A percentile compares a stretch with the other conserved stretches of the same genome.
These are phyloP conservation scores for Aythya fuligula DNA, from an alignment of 2,797 vertebrate genomes.

Conservation along the genomic window DNA sequence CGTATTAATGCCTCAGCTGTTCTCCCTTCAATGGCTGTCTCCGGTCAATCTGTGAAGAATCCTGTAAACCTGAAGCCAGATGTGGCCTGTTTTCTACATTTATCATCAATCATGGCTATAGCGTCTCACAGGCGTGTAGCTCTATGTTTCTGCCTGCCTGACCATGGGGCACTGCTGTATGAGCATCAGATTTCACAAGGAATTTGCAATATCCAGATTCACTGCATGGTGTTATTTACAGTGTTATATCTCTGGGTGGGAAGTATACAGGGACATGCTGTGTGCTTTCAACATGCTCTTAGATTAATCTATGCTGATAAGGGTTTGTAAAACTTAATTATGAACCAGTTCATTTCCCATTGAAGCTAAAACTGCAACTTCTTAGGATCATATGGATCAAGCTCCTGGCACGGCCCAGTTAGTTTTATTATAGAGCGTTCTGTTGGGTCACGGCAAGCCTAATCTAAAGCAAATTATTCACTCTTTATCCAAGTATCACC, in stretches of 20 bases:
- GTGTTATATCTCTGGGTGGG: not conserved
- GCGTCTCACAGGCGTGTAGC: not conserved
- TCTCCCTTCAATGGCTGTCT: not conserved
- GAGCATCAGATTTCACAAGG: constrained; percentile 55
- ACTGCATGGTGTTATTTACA: constrained; percentile 8
- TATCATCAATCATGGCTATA: not conserved
- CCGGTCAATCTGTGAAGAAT: constrained; percentile 33
- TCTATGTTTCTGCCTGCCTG: not conserved
- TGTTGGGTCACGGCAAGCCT: not conserved
- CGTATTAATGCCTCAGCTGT: not conserved
- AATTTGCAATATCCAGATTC: constrained; percentile 33
- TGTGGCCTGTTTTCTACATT: constrained; percentile 51
- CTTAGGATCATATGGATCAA: not conserved
- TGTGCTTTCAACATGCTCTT: not conserved
- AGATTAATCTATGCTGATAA: constrained; percentile 7
- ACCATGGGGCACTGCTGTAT: not conserved
- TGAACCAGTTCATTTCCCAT: not conserved
- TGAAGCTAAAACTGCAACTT: not conserved
- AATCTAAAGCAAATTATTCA: not conserved
- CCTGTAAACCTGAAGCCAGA: constrained; percentile 41
- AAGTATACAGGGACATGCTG: not conserved
- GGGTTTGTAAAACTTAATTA: not conserved
- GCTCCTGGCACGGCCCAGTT: not conserved
- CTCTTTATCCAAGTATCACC: not conserved
- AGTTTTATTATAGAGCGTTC: not conserved